These are phyloP conservation scores for Paramormyrops hopkinsi DNA, from an alignment of 2,797 vertebrate species.

Conservation along the genomic window DNA sequence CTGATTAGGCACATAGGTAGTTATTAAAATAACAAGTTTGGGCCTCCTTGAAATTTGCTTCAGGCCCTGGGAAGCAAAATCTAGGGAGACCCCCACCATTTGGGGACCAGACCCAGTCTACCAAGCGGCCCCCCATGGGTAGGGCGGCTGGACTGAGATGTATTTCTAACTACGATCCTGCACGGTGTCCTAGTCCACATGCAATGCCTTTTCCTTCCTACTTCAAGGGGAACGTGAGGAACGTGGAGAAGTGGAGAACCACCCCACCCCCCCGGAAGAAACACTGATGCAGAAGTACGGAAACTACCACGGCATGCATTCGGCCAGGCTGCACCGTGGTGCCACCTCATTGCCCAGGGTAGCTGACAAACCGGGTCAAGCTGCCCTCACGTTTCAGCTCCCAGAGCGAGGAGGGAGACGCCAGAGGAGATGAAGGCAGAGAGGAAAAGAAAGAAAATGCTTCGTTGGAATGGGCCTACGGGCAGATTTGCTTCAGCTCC, in stretches of 20 bases:
- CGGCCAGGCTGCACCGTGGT: not conserved
- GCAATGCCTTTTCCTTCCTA: not conserved
- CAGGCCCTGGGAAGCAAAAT: not conserved
- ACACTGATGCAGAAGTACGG: too few relatives aligned
- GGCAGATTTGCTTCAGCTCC: slow-evolving; percentile 23
- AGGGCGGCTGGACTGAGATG: not conserved
- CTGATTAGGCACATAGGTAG: not conserved
- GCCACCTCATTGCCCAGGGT: not conserved
- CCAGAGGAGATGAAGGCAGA: not conserved
- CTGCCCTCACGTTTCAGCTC: not conserved
- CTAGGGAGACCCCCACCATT: not conserved
- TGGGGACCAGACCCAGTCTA: not conserved
- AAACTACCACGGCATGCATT: not conserved
- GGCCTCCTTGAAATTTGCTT: not conserved
- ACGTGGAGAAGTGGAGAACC: too few relatives aligned
- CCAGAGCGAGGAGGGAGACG: not conserved
- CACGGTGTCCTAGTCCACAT: not conserved
- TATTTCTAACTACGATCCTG: not conserved
- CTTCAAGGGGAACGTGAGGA: not conserved
- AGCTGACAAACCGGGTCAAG: not conserved
- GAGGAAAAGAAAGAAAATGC: not conserved
- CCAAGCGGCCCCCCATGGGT: not conserved
- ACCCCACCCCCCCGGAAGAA: not conserved
- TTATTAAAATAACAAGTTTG: not conserved
- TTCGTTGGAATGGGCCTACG: slow-evolving; percentile 5